Base-by-base conservation (phyloP, 2,888 invertebrate species). In the Diarsia dahlii region DNA sequence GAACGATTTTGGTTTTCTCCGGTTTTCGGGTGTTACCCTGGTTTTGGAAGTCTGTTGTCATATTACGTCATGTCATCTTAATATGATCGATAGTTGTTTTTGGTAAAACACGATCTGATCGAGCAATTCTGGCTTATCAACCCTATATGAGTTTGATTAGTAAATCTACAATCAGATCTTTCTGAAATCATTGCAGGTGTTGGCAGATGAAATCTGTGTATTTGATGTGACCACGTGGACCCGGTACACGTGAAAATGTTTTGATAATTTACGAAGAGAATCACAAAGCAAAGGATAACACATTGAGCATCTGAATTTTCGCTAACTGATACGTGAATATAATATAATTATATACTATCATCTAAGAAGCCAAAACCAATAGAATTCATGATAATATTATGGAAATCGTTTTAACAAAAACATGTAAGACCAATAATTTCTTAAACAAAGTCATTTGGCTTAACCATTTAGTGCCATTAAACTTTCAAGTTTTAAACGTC, bases 381-480 rank as follows among this genome's bases (percentile, higher is more conserved):
- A 52, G 46, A 67, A 71, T 58, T 6, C 6, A 68, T 39, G 34
- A 58, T 68, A 18, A 79, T 28, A 28, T 60, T 71, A 71, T 45
- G 60, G n/a, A 71, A 68, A 79, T 68, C 45, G 13, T 46, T 71
- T 56, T 18, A 52, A n/a, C 34, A 68, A 72, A 78, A 78, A 45
- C 39, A 64, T 72, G 23, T 63, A 56, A 12, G 23, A n/a, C 20
- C 46, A 81, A 74, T 70, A 64, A 63, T 52, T 63, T 69, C 60
- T 66, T 75, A 64, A 74, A 65, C 65, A 65, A 65, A 84, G 70
- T 66, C 54, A 62, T 67, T 76, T 68, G 12, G 52, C 60, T 60
- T 52, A 81, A 62, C 75, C 81, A 85, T 85, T 77, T 76, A 72
- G 74, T 64, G 76, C 48, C 46, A 85, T 86, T 78, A 84, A 74